A percentile compares a stretch with the other conserved stretches of the same genome.
Evolutionary conservation across 2,797 vertebrate species (phyloP).

Genomic region (Catostomus latipinnis): DNA sequence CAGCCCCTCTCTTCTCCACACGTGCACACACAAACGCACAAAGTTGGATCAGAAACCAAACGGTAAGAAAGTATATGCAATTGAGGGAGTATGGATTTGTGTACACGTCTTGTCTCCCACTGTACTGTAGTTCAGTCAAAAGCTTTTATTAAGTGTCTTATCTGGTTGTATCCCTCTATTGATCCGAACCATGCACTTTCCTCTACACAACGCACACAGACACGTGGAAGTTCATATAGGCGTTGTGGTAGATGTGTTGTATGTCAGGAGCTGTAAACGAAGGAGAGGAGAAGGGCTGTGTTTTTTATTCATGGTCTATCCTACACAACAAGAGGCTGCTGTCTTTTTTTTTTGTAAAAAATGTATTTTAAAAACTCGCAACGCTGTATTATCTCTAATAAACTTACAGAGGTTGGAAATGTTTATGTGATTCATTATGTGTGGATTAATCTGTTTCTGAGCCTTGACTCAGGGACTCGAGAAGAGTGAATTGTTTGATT

Average conservation of each 20-base stretch:
- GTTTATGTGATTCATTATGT: conserved; percentile 28
- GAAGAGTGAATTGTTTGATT: too few relatives aligned
- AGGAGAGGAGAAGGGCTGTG: conserved; percentile 40
- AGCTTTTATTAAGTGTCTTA: conserved; percentile 33
- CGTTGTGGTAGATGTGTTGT: conserved; percentile 21
- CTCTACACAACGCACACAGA: conserved; percentile 35
- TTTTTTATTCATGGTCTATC: conserved; percentile 49
- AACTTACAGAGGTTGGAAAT: conserved; percentile 71
- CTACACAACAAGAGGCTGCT: conserved; percentile 64
- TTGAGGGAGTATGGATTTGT: neutral
- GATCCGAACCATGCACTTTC: conserved; percentile 48
- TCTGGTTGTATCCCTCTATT: conserved; percentile 22
- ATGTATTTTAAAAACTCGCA: conserved; percentile 57
- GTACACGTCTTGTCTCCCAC: conserved; percentile 19
- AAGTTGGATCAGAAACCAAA: conserved; percentile 15
- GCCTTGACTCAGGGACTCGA: neutral
- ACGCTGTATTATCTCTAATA: conserved; percentile 80
- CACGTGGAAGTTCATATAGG: conserved; percentile 22
- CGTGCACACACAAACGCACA: conserved; percentile 34
- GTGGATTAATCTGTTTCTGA: neutral
- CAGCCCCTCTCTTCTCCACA: conserved; percentile 49
- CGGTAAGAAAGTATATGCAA: conserved; percentile 37
- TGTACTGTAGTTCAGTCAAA: conserved; percentile 24
- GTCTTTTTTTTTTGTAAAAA: conserved; percentile 72
- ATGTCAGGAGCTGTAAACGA: conserved; percentile 28